phyloP scores from a whole-genome alignment of 2,113 vertebrate genomes.

The Collichthys lucidus region DNA sequence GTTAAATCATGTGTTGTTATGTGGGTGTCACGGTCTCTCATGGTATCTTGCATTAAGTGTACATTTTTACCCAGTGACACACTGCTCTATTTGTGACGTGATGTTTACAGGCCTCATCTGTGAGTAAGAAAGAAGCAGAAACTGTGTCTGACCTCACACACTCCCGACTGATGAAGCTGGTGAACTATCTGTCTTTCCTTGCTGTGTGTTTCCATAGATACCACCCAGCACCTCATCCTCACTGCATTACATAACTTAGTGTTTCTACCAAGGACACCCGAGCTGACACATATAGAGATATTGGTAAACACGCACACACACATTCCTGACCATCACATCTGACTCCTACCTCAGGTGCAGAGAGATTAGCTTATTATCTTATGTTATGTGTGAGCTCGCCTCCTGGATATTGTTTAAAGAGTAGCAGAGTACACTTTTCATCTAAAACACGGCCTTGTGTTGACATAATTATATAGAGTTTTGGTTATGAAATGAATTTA shows the following conservation, averaged over 20 bases:
- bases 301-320: not conserved
- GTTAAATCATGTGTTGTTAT: not conserved
- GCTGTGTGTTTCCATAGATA: slow-evolving; percentile 71
- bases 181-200: slow-evolving; percentile 45
- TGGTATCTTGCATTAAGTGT: not conserved
- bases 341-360: slow-evolving; percentile 27
- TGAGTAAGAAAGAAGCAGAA: slow-evolving; percentile 8
- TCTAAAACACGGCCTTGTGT: not conserved
- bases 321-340: slow-evolving; percentile 49
- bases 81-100: slow-evolving; percentile 6
- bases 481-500: not conserved
- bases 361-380: not conserved
- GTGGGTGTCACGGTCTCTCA: not conserved
- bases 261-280: slow-evolving; percentile 45
- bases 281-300: slow-evolving; percentile 36
- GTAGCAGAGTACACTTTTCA: not conserved
- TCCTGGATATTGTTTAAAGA: not conserved
- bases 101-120: not conserved
- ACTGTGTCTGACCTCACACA: slow-evolving; percentile 23
- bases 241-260: slow-evolving; percentile 65
- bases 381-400: slow-evolving; percentile 6
- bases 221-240: slow-evolving; percentile 61
- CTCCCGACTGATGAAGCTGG: slow-evolving; percentile 9
- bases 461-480: not conserved
- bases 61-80: slow-evolving; percentile 19